Conservation (phyloP, 2,888 invertebrate genomes). For the Gandaritis pyraliata region DNA sequence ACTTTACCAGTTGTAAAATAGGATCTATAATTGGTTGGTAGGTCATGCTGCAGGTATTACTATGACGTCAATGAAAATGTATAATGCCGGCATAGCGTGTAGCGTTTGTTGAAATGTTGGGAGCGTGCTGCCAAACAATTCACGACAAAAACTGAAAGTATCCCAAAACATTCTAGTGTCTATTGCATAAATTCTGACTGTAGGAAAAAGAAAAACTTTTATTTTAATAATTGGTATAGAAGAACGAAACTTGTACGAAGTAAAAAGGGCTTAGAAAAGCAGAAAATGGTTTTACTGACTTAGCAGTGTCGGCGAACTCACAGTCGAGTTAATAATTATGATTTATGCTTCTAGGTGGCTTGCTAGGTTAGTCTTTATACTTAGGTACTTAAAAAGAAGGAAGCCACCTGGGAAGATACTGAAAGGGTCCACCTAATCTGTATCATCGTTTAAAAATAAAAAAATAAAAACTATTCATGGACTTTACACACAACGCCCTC, state of each 20-base stretch:
- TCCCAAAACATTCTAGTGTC: slow-evolving; percentile 22
- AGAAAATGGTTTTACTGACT: too few species aligned
- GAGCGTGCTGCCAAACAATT: slow-evolving; percentile 36
- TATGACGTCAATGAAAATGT: slow-evolving; percentile 69
- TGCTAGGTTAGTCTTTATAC: too few species aligned
- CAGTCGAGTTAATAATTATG: too few species aligned
- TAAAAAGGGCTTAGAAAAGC: too few species aligned
- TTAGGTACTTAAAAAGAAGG: too few species aligned
- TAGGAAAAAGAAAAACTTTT: background rate
- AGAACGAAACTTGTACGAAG: background rate
- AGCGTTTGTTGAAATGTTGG: slow-evolving; percentile 27
- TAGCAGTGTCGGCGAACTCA: too few species aligned
- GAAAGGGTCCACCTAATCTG: too few species aligned
- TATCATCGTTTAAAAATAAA: too few species aligned
- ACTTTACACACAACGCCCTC: too few species aligned
- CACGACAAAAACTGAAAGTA: slow-evolving; percentile 47
- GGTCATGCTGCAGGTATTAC: slow-evolving; percentile 38
- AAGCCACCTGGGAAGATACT: too few species aligned
- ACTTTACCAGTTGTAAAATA: slow-evolving; percentile 33
- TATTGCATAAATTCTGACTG: slow-evolving; percentile 12
- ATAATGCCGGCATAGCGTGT: slow-evolving; percentile 50
- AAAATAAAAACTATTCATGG: too few species aligned
- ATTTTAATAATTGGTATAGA: background rate
- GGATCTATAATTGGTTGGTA: slow-evolving; percentile 35
- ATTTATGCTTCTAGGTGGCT: too few species aligned